Conservation (phyloP, 2,797 vertebrate genomes). For the Pempheris klunzingeri region DNA sequence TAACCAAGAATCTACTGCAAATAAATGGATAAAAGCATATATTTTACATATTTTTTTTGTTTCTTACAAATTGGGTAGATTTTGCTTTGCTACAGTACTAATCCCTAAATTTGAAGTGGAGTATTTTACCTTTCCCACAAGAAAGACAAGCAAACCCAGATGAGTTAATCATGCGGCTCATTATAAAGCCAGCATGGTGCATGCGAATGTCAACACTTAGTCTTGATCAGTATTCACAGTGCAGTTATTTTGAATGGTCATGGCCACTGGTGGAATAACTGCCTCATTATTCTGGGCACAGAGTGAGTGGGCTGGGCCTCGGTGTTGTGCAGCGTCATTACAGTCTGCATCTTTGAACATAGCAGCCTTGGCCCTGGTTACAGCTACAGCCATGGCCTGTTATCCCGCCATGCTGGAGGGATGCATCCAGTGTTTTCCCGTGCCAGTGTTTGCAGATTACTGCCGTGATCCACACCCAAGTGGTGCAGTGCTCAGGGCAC, state of each 20-base stretch:
- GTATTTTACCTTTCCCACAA: conserved; percentile 30
- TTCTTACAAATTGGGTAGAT: neutral
- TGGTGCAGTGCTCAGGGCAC: conserved; percentile 41
- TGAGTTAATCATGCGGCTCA: conserved; percentile 70
- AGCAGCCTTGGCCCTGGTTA: conserved; percentile 44
- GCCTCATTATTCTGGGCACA: conserved; percentile 74
- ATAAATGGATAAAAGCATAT: neutral
- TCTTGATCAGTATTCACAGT: conserved; percentile 74
- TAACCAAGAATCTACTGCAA: neutral
- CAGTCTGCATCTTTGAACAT: conserved; percentile 65
- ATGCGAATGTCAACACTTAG: conserved; percentile 68
- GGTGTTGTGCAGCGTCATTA: conserved; percentile 51
- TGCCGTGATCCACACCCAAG: conserved; percentile 52
- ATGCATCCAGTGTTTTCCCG: conserved; percentile 38
- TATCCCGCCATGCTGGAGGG: conserved; percentile 44
- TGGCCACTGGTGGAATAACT: conserved; percentile 66
- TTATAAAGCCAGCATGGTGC: conserved; percentile 64
- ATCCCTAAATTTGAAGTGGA: conserved; percentile 30
- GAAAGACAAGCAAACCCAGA: conserved; percentile 60
- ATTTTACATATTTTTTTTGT: neutral
- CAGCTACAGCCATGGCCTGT: conserved; percentile 36
- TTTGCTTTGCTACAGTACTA: neutral
- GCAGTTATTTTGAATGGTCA: conserved; percentile 60
- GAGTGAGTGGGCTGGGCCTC: conserved; percentile 63
- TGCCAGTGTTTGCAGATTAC: conserved; percentile 65